Conservation (phyloP, 2,797 vertebrate genomes). For the Buceros bicornis region DNA sequence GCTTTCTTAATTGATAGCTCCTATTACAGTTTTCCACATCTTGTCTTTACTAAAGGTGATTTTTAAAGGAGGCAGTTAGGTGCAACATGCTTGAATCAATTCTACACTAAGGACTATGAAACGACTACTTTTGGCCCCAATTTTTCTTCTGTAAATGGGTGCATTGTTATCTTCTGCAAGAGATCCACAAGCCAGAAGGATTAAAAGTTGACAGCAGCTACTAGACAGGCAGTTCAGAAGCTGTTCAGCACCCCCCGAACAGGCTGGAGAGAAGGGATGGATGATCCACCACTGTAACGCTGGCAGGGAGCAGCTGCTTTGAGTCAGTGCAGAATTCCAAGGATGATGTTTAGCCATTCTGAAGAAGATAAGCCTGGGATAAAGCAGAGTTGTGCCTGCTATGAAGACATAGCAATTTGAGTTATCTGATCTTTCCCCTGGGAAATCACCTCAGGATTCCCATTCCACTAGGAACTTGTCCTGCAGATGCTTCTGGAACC, state of each 20-base stretch:
- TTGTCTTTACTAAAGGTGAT: neutral
- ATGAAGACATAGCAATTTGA: neutral
- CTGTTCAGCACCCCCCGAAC: neutral
- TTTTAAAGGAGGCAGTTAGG: neutral
- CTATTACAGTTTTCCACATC: neutral
- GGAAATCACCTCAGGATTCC: neutral
- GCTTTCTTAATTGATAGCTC: neutral
- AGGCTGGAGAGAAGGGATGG: neutral
- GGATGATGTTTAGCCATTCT: neutral
- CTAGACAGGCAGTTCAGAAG: neutral
- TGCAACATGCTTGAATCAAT: neutral
- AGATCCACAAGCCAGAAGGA: neutral
- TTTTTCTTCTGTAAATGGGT: neutral
- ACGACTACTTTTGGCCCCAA: neutral
- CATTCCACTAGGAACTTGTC: neutral
- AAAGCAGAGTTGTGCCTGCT: neutral
- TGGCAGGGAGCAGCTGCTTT: neutral
- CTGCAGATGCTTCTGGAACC: neutral
- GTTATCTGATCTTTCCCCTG: neutral
- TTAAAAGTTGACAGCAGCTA: neutral
- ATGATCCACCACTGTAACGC: accelerated
- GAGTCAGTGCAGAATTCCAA: neutral
- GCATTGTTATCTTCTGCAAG: neutral
- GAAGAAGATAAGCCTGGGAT: neutral
- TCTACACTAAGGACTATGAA: neutral